phyloP scores from a whole-genome alignment of 1,140 invertebrate genomes.

The Ruditapes philippinarum region DNA sequence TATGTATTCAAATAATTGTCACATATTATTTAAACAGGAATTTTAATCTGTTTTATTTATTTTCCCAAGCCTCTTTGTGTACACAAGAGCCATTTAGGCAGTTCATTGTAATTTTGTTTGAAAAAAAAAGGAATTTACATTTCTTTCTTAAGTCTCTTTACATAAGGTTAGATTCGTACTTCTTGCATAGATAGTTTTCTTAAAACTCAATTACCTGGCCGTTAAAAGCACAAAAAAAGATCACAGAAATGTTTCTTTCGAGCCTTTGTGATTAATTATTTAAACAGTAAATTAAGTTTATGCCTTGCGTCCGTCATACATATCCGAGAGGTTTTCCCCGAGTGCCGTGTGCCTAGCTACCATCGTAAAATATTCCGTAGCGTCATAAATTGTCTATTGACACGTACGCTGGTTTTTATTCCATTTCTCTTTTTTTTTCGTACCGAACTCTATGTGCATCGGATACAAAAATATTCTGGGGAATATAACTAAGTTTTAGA shows the following conservation, averaged over 20 bases:
- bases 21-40: not conserved
- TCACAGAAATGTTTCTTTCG: not conserved
- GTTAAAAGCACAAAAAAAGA: not conserved
- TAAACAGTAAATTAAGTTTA: not conserved
- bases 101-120: not conserved
- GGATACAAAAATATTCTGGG: too few relatives aligned
- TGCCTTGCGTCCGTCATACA: not conserved
- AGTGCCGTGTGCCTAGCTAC: conserved; percentile 4
- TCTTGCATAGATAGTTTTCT: not conserved
- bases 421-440: too few relatives aligned
- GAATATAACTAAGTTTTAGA: too few relatives aligned
- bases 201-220: not conserved
- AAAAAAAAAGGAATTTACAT: not conserved
- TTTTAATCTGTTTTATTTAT: conserved; percentile 7
- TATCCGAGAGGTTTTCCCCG: not conserved
- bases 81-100: not conserved
- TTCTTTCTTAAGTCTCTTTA: too few relatives aligned
- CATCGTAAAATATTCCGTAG: not conserved
- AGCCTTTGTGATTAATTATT: conserved; percentile 12
- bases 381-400: not conserved
- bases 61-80: not conserved
- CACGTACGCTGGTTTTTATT: not conserved
- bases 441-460: not conserved
- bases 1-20: not conserved
- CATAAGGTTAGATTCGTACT: not conserved